A percentile compares a stretch with the other conserved stretches of the same genome.
These are phyloP conservation scores for Nephrotoma flavescens DNA, from an alignment of 2,888 invertebrate genomes.

Conservation along the genomic window DNA sequence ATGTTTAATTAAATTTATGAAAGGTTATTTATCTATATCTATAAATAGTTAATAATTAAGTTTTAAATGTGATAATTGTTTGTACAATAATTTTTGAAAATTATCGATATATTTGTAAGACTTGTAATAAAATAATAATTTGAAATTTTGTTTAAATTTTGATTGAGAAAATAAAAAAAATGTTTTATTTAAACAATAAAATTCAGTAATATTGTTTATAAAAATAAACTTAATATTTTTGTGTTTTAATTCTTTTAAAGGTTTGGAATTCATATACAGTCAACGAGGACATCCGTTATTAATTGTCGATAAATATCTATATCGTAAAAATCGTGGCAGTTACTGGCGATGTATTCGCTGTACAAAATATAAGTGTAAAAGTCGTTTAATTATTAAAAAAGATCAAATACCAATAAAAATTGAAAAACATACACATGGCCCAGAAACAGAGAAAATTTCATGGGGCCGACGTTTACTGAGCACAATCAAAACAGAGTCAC, in stretches of 20 bases:
- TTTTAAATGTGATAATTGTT: not conserved
- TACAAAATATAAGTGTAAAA: conserved; percentile 20
- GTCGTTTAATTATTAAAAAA: conserved; percentile 19
- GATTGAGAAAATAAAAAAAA: not conserved
- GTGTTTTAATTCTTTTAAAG: conserved; percentile 3
- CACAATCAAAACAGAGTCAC: not conserved
- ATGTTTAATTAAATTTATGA: not conserved
- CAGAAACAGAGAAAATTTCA: conserved; percentile 21
- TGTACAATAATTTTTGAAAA: not conserved
- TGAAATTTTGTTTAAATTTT: not conserved
- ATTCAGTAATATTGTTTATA: not conserved
- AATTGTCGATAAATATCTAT: conserved; percentile 21
- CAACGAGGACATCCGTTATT: conserved; percentile 22
- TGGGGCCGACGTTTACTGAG: conserved; percentile 14
- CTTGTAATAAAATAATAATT: not conserved
- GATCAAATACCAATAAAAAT: conserved; percentile 15
- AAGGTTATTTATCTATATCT: not conserved
- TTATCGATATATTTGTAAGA: not conserved
- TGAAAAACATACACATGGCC: conserved; percentile 20
- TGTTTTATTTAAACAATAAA: conserved; percentile 1
- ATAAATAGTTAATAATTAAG: not conserved
- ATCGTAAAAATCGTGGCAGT: conserved; percentile 21
- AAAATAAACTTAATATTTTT: not conserved
- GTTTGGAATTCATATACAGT: conserved; percentile 21
- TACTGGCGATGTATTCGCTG: conserved; percentile 24